Conservation (phyloP, 2,113 vertebrate species). For the Paradoxurus hermaphroditus region DNA sequence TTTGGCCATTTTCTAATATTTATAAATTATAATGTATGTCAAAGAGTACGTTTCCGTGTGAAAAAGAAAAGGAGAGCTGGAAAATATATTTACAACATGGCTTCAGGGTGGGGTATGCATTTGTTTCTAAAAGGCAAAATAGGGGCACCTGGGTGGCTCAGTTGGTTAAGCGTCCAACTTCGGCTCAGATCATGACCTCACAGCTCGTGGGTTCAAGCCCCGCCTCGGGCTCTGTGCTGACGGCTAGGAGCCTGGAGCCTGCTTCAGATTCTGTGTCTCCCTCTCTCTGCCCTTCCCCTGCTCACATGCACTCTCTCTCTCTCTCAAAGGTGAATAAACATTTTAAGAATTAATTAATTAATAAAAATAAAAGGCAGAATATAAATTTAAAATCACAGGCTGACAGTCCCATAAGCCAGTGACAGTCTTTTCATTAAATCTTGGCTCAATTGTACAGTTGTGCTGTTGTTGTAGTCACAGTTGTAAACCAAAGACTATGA, state of each 20-base stretch:
- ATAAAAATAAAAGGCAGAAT: constrained; percentile 62
- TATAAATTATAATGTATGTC: constrained; percentile 48
- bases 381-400: constrained; percentile 43
- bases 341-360: too few relatives aligned
- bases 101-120: constrained; percentile 60
- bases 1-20: constrained; percentile 48
- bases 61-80: constrained; percentile 39
- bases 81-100: constrained; percentile 64
- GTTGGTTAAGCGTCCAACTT: too few relatives aligned
- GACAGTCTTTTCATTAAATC: constrained; percentile 62
- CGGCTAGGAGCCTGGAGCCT: too few relatives aligned
- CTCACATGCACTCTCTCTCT: too few relatives aligned
- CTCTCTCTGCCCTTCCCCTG: too few relatives aligned
- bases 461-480: constrained; percentile 1
- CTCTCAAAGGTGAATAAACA: too few relatives aligned
- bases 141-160: too few relatives aligned
- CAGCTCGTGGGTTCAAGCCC: too few relatives aligned
- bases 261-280: too few relatives aligned
- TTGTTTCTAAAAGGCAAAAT: constrained; percentile 57
- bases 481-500: constrained; percentile 39
- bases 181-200: too few relatives aligned
- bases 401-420: constrained; percentile 36
- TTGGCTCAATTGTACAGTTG: constrained; percentile 48
- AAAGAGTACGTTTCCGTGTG: constrained; percentile 34
- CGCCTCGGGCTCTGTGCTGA: too few relatives aligned